Base-by-base conservation (phyloP, 2,888 invertebrate genomes). In the Hypolimnas misippus region DNA sequence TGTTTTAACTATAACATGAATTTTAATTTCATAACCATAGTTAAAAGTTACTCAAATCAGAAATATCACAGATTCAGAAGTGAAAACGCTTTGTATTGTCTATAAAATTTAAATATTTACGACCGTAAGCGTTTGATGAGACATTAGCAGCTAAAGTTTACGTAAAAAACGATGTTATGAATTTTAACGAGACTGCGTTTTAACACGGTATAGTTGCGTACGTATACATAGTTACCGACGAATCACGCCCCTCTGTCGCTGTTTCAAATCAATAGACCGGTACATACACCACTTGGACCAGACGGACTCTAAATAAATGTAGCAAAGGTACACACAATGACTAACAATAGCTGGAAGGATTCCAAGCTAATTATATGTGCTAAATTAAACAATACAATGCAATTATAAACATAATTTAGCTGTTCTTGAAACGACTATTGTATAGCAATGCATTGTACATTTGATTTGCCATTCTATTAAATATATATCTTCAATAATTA, bases 231-330 rank as follows among this genome's bases (percentile, higher is more conserved):
- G 82, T 79, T 77, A 83, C 78, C 82, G 77, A 81, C 78, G 81
- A 83, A 82, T 84, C 82, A 84, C 87, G 82, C 85, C 89, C 87
- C 85, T 85, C 80, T 76, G 82, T 79, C 78, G 80, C 75, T 74
- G 75, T 75, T 75, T 79, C 77, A 76, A 86, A 87, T 89, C 89
- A 87, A 89, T 89, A 88, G 83, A 82, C 77, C 54, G 78, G 81
- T 63, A 73, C 74, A 75, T 72, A 57, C 61, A 56, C 62, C 55
- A 77, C 60, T 78, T 77, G 74, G 75, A 71, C 78, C 78, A 82
- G 79, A 81, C 82, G 72, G 73, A 59, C 63, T 56, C 35, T 53
- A 60, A 60, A 61, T 58, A 62, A 65, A 63, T 62, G 44, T 54
- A 61, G 59, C 25, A 57, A 63, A 63, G 55, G 55, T 58, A 58